Evolutionary conservation across 1,140 invertebrate species (phyloP).

Genomic region (Thaumatotibia leucotreta): DNA sequence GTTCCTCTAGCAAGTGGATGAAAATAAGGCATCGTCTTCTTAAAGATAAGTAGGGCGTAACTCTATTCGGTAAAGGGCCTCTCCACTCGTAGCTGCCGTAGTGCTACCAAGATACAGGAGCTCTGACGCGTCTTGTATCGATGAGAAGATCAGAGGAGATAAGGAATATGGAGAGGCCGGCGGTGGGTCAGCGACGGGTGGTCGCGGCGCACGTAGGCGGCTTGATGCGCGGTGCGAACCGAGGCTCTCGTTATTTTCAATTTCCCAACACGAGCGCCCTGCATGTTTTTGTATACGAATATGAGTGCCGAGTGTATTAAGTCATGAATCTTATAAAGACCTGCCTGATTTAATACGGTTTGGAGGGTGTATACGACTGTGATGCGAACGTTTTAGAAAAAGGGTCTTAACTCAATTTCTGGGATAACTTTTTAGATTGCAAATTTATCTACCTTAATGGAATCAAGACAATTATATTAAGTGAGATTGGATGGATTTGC

Average conservation of each 20-base stretch:
- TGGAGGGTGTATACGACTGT: slow-evolving; percentile 26
- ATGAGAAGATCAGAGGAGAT: slow-evolving; percentile 45
- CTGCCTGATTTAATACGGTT: slow-evolving; percentile 53
- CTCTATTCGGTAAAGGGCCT: slow-evolving; percentile 70
- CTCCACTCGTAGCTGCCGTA: slow-evolving; percentile 53
- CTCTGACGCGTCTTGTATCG: slow-evolving; percentile 45
- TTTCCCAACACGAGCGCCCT: slow-evolving; percentile 69
- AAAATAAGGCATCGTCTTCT: slow-evolving; percentile 67
- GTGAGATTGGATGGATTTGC: neutral
- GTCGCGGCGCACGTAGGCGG: slow-evolving; percentile 52
- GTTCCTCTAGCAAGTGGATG: slow-evolving; percentile 44
- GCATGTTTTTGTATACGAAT: slow-evolving; percentile 59
- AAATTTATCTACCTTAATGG: neutral
- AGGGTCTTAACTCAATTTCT: neutral
- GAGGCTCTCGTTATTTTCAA: slow-evolving; percentile 73
- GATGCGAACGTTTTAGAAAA: slow-evolving; percentile 17
- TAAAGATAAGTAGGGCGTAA: slow-evolving; percentile 72
- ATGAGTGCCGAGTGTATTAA: slow-evolving; percentile 64
- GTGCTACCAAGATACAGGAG: slow-evolving; percentile 53
- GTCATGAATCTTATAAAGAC: slow-evolving; percentile 69
- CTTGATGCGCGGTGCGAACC: slow-evolving; percentile 61
- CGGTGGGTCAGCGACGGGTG: slow-evolving; percentile 50
- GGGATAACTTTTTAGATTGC: slow-evolving; percentile 5
- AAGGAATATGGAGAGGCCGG: slow-evolving; percentile 43
- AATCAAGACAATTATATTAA: neutral